phyloP scores from a whole-genome alignment of 2,797 vertebrate species.

The Scolopax rusticola region DNA sequence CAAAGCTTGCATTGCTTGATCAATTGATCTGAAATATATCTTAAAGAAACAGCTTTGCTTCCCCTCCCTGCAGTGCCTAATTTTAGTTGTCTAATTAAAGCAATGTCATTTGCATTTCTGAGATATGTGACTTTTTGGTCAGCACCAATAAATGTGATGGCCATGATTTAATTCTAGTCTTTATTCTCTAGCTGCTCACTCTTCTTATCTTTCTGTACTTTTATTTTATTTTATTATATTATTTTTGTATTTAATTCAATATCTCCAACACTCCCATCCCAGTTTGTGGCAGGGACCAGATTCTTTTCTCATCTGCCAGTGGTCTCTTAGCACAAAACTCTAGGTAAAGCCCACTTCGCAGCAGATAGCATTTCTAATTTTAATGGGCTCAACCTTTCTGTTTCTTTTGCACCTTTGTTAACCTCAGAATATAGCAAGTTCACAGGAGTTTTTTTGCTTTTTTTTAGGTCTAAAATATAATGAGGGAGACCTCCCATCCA shows the following conservation, averaged over 20 bases:
- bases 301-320: not conserved
- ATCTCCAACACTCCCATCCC: not conserved
- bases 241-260: not conserved
- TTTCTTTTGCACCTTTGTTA: conserved; percentile 17
- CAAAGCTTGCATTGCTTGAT: not conserved
- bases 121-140: conserved; percentile 31
- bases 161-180: conserved; percentile 39
- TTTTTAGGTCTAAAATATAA: not conserved
- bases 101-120: conserved; percentile 58
- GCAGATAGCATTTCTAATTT: conserved; percentile 27
- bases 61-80: not conserved
- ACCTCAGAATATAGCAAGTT: conserved; percentile 3
- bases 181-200: not conserved
- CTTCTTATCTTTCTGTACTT: not conserved
- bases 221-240: not conserved
- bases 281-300: not conserved
- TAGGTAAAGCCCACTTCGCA: not conserved
- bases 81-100: conserved; percentile 67
- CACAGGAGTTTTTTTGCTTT: not conserved
- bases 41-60: conserved; percentile 52
- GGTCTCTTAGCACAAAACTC: not conserved
- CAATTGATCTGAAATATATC: conserved; percentile 11
- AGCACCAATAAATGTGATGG: conserved; percentile 33
- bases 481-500: not conserved
- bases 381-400: not conserved